Evolutionary conservation across 1,140 invertebrate genomes (phyloP), one percentile per base, ranked within the genome.

Genomic region (Coelopa frigida): DNA sequence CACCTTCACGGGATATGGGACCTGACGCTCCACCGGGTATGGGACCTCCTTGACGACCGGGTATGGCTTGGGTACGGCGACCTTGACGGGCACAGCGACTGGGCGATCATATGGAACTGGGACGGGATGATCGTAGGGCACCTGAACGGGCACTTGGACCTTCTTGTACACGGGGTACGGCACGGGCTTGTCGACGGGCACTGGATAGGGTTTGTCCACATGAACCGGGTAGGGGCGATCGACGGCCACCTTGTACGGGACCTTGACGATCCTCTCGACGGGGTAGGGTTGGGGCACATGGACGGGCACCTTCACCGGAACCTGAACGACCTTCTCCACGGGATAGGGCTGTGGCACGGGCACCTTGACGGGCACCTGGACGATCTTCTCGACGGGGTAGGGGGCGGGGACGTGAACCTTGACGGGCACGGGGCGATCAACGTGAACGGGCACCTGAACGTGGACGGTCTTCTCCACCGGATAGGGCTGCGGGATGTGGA

Each of bases 401-500:
- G 57, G 58, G 2, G 61, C 61, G 33, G 57, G 59, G 17, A 65
- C 61, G 2, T 59, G 58, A 7, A 72, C 73, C 2, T 61, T 73
- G 3, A 74, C 72, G 3, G 76, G 75, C 8, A 78, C 74, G 11
- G 77, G 77, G 41, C 76, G 79, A 8, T 77, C 73, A 0, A 80
- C 62, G 38, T 64, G 66, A 23, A 72, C 65, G 14, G 72, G 61
- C 5, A 74, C 67, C 23, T 66, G 72, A 35, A 69, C 57, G 41
- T 58, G 59, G 23, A 78, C 53, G 35, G 74, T 59, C 53, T 76
- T 78, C 50, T 76, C 75, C 23, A 78, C 75, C 46, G 77, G 75
- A 61, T 83, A 83, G 43, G 82, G 82, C 55, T 83, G 77, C 44
- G 82, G 77, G 11, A 84, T 77, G 50, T 78, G 73, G 15, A 80